These are phyloP conservation scores for Berghia stephanieae DNA, from an alignment of 1,140 invertebrate genomes.

Conservation along the genomic window DNA sequence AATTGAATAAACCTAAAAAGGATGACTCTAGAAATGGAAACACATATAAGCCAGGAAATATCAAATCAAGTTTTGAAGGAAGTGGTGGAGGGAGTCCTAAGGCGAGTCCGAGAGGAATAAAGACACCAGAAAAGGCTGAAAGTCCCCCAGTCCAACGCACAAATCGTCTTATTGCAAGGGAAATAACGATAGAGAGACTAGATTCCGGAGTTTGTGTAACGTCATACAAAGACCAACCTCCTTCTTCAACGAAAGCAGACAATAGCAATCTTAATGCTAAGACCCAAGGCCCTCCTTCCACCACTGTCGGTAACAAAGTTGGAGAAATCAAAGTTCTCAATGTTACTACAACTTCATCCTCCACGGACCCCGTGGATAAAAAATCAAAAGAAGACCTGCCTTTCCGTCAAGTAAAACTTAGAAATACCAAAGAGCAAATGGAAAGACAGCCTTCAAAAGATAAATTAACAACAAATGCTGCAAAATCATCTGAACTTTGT, in stretches of 20 bases:
- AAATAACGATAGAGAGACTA: conserved; percentile 29
- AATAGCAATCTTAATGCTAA: neutral
- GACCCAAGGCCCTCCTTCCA: neutral
- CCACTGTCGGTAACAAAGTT: conserved; percentile 21
- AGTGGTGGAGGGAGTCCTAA: too few relatives aligned
- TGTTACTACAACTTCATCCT: neutral
- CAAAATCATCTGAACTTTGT: too few relatives aligned
- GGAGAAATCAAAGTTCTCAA: conserved; percentile 24
- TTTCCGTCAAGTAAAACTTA: conserved; percentile 13
- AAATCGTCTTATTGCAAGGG: conserved; percentile 21
- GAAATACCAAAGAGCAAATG: neutral
- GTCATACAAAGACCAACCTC: conserved; percentile 24
- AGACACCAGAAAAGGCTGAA: neutral
- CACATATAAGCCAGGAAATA: too few relatives aligned
- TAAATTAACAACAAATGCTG: too few relatives aligned
- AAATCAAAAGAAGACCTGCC: neutral
- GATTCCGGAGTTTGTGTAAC: conserved; percentile 16
- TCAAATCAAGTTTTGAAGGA: too few relatives aligned
- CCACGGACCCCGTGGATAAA: neutral
- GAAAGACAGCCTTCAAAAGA: too few relatives aligned
- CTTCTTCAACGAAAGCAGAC: neutral
- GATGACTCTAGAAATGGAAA: too few relatives aligned
- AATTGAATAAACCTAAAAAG: too few relatives aligned
- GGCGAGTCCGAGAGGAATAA: neutral
- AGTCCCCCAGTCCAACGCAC: conserved; percentile 27